Percentiles rank a stretch among this genome's conserved stretches.
Conservation (phyloP, 2,888 invertebrate species). For the Phoronis australis region DNA sequence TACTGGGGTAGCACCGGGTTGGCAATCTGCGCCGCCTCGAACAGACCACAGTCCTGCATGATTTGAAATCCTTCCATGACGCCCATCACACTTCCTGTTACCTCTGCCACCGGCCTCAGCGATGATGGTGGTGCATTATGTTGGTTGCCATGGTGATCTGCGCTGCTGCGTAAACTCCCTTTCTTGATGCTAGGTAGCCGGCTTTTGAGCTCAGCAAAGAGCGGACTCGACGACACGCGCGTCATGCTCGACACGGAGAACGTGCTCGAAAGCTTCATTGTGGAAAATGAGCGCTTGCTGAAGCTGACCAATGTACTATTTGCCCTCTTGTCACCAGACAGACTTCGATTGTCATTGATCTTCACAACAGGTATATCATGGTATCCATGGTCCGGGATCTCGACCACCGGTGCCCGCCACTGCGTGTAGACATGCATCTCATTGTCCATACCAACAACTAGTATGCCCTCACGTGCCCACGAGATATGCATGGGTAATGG, state of each 20-base stretch:
- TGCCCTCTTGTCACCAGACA: constrained; percentile 19
- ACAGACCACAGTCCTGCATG: constrained; percentile 60
- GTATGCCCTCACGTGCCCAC: constrained; percentile 96
- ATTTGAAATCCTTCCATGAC: constrained; percentile 29
- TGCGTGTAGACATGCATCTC: constrained; percentile 99
- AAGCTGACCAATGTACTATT: constrained; percentile 15
- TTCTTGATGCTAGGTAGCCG: not conserved
- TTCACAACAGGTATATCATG: constrained; percentile 5
- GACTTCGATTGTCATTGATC: not conserved
- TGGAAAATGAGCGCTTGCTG: constrained; percentile 25
- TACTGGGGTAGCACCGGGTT: constrained; percentile 98
- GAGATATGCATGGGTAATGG: constrained; percentile 98
- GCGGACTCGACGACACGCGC: not conserved
- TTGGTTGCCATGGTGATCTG: not conserved
- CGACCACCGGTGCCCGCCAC: constrained; percentile 60
- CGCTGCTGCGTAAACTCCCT: constrained; percentile 8
- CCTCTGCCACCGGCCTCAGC: not conserved
- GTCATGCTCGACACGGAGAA: constrained; percentile 35
- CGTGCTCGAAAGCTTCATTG: constrained; percentile 30
- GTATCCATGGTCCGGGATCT: not conserved
- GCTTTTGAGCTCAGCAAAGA: not conserved
- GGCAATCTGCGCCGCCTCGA: constrained; percentile 94
- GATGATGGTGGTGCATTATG: not conserved
- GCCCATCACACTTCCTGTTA: constrained; percentile 6
- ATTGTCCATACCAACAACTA: constrained; percentile 98